Base-by-base conservation (phyloP, 2,113 vertebrate species). In the Seriola rivoliana region DNA sequence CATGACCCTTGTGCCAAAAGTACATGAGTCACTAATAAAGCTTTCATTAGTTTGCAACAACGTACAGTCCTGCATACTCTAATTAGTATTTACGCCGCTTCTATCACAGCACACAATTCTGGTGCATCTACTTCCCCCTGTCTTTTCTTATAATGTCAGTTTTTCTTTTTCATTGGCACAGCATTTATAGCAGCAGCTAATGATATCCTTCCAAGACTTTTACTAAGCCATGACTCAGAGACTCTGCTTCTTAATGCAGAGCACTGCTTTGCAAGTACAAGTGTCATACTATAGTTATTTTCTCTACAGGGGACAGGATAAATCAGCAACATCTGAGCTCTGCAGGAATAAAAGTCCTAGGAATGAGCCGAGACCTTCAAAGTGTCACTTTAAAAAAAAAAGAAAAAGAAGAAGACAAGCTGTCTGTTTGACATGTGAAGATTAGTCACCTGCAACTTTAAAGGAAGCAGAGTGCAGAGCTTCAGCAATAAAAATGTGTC, bases 371-470 rank as follows among this genome's bases (percentile, higher is more conserved):
- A 81, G 54, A 85, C 84, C 70, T 92, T 90, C 58, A 91, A 88
- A 91, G 82, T 82, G 84, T 84, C 84, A 69, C 48, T 81, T 86
- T 72, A 14, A 16, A 25, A 64, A 66, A 75, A 75, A 70, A 36
- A 23, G 17, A 65, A 70, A 42, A 64, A 50, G 55, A 74, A 73
- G 62, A 67, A 75, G 88, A 87, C 78, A 70, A 42, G 75, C 77
- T 81, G 68, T 78, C 79, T 69, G 72, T 85, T 80, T 88, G 86
- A 89, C 85, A 82, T 70, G 77, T 60, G 82, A 84, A 85, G 77
- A 88, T 91, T 83, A 89, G 72, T 87, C 80, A 90, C 75, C 80
- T 84, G 67, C 68, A 88, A 86, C 85, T 87, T 88, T 78, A 54
- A 75, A 89, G 71, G 66, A 59, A 46, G 23, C 62, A 58, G 59